Evolutionary conservation across 2,797 vertebrate genomes (phyloP).

Genomic region (Okamejei kenojei): DNA sequence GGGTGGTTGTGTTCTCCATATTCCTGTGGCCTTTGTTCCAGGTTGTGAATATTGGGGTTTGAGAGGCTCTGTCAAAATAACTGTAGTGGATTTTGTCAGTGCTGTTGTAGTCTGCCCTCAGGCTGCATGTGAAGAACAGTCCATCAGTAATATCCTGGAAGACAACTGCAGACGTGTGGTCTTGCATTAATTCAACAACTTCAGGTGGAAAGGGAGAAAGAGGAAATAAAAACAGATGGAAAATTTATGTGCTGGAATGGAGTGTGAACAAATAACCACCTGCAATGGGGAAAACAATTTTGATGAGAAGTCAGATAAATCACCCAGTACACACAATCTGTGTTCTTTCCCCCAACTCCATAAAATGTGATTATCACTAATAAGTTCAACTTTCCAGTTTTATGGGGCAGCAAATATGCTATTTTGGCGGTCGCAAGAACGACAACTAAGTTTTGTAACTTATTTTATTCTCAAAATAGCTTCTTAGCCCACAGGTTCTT

Average conservation of each 20-base stretch:
- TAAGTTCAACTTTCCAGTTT: neutral
- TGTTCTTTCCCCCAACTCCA: slow-evolving; percentile 23
- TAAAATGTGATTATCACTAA: neutral
- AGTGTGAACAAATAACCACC: neutral
- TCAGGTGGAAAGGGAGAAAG: neutral
- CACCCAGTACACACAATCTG: neutral
- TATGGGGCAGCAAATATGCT: neutral
- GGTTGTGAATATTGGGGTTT: too few species aligned
- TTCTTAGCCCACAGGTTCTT: too few species aligned
- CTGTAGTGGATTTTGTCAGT: neutral
- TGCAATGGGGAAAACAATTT: neutral
- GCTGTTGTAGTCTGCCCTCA: neutral
- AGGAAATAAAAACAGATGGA: neutral
- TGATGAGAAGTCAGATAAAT: neutral
- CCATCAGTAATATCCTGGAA: neutral
- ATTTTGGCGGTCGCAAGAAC: too few species aligned
- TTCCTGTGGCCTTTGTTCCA: too few species aligned
- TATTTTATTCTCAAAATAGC: too few species aligned
- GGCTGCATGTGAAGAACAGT: neutral
- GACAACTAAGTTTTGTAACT: too few species aligned
- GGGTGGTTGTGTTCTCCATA: too few species aligned
- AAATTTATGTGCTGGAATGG: neutral
- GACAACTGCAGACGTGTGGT: neutral
- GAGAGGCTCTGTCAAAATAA: too few species aligned
- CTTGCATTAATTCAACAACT: neutral